Evolutionary conservation across 2,113 vertebrate species (phyloP), one percentile per base, ranked within the genome.

Genomic region (Oceanodroma tethys): DNA sequence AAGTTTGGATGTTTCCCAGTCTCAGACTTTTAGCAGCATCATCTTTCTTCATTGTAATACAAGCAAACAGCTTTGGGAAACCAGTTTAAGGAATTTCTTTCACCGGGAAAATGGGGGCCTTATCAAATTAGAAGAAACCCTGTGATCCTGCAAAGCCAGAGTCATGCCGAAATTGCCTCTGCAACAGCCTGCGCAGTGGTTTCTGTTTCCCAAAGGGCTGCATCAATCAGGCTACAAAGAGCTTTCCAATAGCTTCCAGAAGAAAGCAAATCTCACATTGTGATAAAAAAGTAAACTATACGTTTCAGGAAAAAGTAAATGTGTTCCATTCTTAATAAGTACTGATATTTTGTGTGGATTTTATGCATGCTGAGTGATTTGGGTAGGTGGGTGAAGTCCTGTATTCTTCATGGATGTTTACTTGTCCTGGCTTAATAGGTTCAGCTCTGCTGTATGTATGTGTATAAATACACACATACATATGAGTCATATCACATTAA

Each of bases 111-210:
- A 83, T 12, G 19, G 58, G 29, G 73, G 27, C 34, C 40, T 3
- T 5, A 40, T 10, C 13, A 55, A 42, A 2, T 1, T 40, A 29
- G 50, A 52, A 47, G 29, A 11, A 91, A 66, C 21, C 4, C 30
- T 2, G 0, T 5, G 38, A 65, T 34, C 38, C 36, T 52, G 22
- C 34, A 36, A 73, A 60, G 48, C 40, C 71, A 38, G 75, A 73
- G 20, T 30, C 58, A 13, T 1, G 43, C 19, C 62, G 59, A 27
- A 55, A 48, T 36, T 27, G 48, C 29, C 58, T 63, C 47, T 50
- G 68, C 73, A 47, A 12, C 38, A 48, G 42, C 12, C 75, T 67
- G 56, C 0, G 0, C 23, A 10, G 45, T 11, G 22, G 13, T 17
- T 92, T 17, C 38, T 43, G 12, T 14, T 65, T 58, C 62, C 48